Evolutionary conservation across 2,888 invertebrate species (phyloP), one percentile per base, ranked within the genome.

Genomic region (Phasia obesa): DNA sequence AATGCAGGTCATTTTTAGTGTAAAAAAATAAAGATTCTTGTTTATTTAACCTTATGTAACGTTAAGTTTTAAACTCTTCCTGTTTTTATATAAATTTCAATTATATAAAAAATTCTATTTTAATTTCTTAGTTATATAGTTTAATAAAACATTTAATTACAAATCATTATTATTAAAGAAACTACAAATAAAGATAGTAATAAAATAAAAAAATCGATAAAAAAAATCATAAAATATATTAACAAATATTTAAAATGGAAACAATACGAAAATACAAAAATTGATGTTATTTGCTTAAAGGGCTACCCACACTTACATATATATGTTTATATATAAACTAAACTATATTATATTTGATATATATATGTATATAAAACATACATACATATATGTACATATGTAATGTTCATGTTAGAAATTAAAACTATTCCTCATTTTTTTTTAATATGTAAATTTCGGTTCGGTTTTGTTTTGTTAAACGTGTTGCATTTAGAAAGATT

Each of bases 71-170:
- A 64, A 73, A 71, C 64, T 65, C 57, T 71, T 51, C 49, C 47
- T 62, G 21, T 44, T 23, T 62, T 62, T 62, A 35, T 75, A 49
- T 62, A 62, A 67, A 55, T 67, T 64, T 75, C 21, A 31, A 31
- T 76, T 81, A 65, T 65, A 64, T 76, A 77, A 77, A 76, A 76
- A 69, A 73, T 59, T 77, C 49, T 67, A 81, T 73, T 69, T 51
- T 75, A 69, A 49, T 53, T 73, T 35, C 73, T 77, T 69, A 76
- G 15, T 57, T 11, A 21, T 76, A 31, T 6, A 17, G 21, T 69
- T 64, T 73, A 73, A 51, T 65, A 79, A 79, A 73, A 35, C 65
- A 79, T 79, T 65, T 79, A 73, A 59, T 73, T 59, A 65, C 38
- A 78, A 78, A 78, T 57, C 27, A 64, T 53, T 2, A 19, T 19